Conservation (phyloP, 2,797 vertebrate species). For the Muscicapa striata region DNA sequence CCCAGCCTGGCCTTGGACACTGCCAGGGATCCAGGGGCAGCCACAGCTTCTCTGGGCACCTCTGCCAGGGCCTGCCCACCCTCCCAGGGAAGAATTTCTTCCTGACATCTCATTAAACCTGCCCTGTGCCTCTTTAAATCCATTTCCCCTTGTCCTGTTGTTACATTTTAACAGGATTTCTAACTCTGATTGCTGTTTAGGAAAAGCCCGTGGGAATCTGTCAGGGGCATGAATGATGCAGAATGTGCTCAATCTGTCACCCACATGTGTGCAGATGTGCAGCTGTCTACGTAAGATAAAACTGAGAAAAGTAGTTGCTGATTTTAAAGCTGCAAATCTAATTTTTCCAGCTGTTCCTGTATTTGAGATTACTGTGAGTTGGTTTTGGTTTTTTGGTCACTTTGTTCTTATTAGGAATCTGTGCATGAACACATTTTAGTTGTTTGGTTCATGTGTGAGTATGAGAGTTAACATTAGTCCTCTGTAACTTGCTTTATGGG, state of each 20-base stretch:
- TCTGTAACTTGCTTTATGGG: not conserved
- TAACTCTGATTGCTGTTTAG: rapidly evolving
- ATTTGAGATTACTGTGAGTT: not conserved
- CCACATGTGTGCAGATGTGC: not conserved
- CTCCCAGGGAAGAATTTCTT: rapidly evolving
- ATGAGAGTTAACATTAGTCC: not conserved
- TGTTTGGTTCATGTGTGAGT: not conserved
- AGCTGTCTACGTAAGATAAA: rapidly evolving
- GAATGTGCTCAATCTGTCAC: not conserved
- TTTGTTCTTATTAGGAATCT: not conserved
- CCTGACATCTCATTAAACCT: rapidly evolving
- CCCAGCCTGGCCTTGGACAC: not conserved
- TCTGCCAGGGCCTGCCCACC: not conserved
- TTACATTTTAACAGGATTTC: rapidly evolving
- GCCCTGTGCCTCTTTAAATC: not conserved
- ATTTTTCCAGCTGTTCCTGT: not conserved
- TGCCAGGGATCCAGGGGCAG: not conserved
- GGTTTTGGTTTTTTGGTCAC: not conserved
- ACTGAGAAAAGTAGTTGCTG: not conserved
- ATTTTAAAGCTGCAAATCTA: not conserved
- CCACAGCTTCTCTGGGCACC: not conserved
- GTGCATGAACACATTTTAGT: rapidly evolving
- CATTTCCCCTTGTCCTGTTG: rapidly evolving
- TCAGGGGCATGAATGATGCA: rapidly evolving
- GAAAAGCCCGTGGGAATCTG: not conserved